A percentile compares a stretch with the other conserved stretches of the same genome.
Evolutionary conservation across 2,888 invertebrate species (phyloP).

Genomic region (Ecliptopera silaceata): DNA sequence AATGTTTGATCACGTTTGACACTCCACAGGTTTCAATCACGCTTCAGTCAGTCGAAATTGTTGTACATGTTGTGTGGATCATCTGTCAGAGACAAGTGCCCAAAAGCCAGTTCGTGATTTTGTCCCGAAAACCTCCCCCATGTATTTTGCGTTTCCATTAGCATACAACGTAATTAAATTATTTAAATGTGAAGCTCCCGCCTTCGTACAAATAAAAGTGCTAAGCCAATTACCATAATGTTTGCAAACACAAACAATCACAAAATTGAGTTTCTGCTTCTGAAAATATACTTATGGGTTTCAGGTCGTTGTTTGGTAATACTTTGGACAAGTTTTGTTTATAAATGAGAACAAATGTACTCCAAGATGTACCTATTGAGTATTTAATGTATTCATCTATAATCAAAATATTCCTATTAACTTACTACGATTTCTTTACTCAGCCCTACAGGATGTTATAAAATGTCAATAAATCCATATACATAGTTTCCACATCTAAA

Average conservation of each 20-base stretch:
- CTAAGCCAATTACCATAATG: constrained; percentile 32
- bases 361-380: no score
- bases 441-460: no score
- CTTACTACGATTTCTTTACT: no score
- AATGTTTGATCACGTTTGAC: no score
- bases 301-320: constrained; percentile 2
- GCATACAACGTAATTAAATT: constrained; percentile 23
- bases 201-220: constrained; percentile 24
- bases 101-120: not conserved
- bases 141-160: constrained; percentile 9
- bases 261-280: constrained; percentile 30
- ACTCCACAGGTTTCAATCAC: no score
- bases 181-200: constrained; percentile 23
- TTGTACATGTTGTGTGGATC: no score
- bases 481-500: no score
- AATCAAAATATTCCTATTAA: no score
- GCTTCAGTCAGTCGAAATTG: no score
- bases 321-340: not conserved
- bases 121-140: not conserved
- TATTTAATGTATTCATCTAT: no score
- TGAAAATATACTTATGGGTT: not conserved
- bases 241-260: constrained; percentile 33
- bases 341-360: not conserved
- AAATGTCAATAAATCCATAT: no score
- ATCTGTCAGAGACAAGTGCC: not conserved